These are phyloP conservation scores for Rhea pennata DNA, from an alignment of 2,113 vertebrate genomes.

Conservation along the genomic window DNA sequence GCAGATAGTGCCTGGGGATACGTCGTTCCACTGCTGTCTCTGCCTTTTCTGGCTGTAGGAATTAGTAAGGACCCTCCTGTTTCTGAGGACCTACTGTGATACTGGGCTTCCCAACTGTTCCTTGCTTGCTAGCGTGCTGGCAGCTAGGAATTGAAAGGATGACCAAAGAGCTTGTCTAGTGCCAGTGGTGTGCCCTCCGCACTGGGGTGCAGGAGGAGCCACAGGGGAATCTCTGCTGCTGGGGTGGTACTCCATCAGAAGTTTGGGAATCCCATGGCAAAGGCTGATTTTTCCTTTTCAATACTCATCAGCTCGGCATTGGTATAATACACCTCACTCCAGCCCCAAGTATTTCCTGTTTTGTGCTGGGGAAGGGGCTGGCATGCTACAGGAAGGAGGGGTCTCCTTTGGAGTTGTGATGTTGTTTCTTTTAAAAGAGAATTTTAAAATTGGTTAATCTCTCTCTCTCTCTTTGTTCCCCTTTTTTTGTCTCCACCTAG, in stretches of 20 bases:
- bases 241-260: no score
- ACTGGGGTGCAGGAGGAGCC: no score
- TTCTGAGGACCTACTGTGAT: not conserved
- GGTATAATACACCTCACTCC: no score
- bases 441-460: not conserved
- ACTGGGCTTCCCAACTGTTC: not conserved
- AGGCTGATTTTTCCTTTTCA: no score
- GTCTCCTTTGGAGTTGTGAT: not conserved
- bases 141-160: not conserved
- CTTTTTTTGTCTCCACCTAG: slow-evolving; percentile 63
- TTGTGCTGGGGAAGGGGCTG: no score
- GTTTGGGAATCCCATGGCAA: no score
- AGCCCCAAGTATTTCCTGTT: no score
- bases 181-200: no score
- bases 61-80: not conserved
- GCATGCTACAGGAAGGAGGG: not conserved
- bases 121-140: fast-evolving
- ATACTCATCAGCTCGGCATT: no score
- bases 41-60: not conserved
- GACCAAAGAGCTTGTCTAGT: not conserved
- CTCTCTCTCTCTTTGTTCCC: not conserved
- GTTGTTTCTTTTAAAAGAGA: not conserved
- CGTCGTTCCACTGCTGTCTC: not conserved
- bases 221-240: no score
- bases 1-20: not conserved